Evolutionary conservation across 1,140 invertebrate genomes (phyloP), one percentile per base, ranked within the genome.

Genomic region (Saccostrea cuccullata): DNA sequence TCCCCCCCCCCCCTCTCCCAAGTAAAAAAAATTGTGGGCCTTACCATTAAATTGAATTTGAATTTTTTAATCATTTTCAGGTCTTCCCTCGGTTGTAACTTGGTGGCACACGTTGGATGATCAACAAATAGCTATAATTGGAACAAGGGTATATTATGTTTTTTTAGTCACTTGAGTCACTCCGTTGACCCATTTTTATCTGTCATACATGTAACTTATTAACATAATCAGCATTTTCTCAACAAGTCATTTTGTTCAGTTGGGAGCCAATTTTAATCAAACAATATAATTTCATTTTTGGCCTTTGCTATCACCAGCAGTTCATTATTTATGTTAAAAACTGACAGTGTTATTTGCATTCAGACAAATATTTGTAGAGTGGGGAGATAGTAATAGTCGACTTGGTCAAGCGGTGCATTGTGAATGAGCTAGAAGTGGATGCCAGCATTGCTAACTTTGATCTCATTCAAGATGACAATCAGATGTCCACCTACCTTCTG

Each of bases 41-140:
- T n/a, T n/a, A n/a, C n/a, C 40, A 47, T 47, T 47, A 47, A 47
- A 47, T 60, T 60, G 58, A 60, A 20, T 58, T 36, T 36, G 6
- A 9, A 8, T 47, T 47, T 47, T 60, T 60, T 60, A 60, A 60
- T 20, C 9, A 17, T 60, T 40, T 83, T 83, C 23, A 83, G 82
- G 17, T 26, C 9, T 90, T 82, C 96, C 96, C 36, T 95, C 95
- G 67, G 94, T 95, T 85, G 91, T 97, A 67, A 95, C 96, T 2
- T 97, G 97, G 97, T 97, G 97, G 97, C 96, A 97, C 93, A 97
- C 97, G 40, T 93, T 96, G 47, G 95, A 96, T 89, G 96, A 96
- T 86, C 95, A 96, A 91, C 96, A 97, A 87, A 96, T 97, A 91
- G 97, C 96, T 55, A 96, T 97, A 67, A 95, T 97, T 89, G 97